Conservation (phyloP, 2,888 invertebrate genomes). For the Eilema griseolum region DNA sequence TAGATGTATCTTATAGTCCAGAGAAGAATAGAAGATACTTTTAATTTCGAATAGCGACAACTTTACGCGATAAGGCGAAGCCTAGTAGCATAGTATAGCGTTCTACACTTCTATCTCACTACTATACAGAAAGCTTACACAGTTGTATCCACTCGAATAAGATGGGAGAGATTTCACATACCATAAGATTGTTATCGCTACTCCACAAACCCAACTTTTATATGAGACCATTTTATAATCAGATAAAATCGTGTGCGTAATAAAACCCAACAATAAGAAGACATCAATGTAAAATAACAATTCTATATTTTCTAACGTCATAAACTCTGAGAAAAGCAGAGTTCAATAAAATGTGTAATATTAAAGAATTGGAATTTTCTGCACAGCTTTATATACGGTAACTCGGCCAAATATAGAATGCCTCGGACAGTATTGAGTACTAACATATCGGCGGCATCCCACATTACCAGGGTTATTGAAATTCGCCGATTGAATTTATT, state of each 20-base stretch:
- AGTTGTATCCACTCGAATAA: background rate
- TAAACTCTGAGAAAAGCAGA: slow-evolving; percentile 18
- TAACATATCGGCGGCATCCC: slow-evolving; percentile 29
- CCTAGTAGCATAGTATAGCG: too few species aligned
- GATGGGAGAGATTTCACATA: background rate
- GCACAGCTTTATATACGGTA: slow-evolving; percentile 27
- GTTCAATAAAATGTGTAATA: slow-evolving; percentile 27
- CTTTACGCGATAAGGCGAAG: too few species aligned
- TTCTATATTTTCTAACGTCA: slow-evolving; percentile 16
- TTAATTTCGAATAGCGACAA: too few species aligned
- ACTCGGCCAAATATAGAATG: slow-evolving; percentile 22
- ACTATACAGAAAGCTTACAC: background rate
- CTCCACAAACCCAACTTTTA: background rate
- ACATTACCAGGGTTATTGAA: slow-evolving; percentile 49
- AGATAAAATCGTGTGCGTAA: background rate
- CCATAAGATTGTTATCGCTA: background rate
- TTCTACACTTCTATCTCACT: too few species aligned
- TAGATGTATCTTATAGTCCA: too few species aligned
- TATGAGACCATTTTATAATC: background rate
- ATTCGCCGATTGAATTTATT: slow-evolving; percentile 49
- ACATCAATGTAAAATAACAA: slow-evolving; percentile 12
- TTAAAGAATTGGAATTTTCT: slow-evolving; percentile 25
- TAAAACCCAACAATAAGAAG: slow-evolving; percentile 2
- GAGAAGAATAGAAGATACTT: too few species aligned
- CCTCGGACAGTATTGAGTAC: slow-evolving; percentile 21